phyloP scores from a whole-genome alignment of 2,113 vertebrate species.

The Candoia aspera region DNA sequence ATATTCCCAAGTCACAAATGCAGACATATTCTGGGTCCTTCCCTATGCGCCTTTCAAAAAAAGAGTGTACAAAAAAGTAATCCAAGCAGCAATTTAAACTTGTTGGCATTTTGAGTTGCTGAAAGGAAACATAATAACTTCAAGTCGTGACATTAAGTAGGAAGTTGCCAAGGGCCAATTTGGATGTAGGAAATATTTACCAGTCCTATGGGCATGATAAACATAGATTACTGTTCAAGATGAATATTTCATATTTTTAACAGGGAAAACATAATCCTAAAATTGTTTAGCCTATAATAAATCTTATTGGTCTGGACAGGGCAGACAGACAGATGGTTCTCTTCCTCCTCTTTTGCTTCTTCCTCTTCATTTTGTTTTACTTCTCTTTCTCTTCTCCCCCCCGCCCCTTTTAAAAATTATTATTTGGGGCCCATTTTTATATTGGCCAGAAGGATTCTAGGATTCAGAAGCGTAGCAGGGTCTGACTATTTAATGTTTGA shows the following conservation, averaged over 20 bases:
- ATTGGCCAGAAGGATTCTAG: neutral
- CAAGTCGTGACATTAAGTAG: constrained; percentile 14
- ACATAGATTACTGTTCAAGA: neutral
- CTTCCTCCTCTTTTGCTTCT: neutral
- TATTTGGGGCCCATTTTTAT: neutral
- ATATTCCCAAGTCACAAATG: neutral
- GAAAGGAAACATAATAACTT: neutral
- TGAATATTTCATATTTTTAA: constrained; percentile 15
- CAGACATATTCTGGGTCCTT: neutral
- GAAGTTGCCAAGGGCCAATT: neutral
- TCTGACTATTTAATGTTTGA: neutral
- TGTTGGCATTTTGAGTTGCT: neutral
- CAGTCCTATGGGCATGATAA: constrained; percentile 14
- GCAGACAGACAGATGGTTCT: neutral
- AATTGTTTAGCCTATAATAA: neutral
- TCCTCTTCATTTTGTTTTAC: neutral
- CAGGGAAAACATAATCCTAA: neutral
- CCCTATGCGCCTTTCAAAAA: neutral
- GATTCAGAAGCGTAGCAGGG: neutral
- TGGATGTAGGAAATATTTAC: constrained; percentile 21
- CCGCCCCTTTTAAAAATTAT: no score
- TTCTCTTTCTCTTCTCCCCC: neutral
- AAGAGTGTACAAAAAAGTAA: neutral
- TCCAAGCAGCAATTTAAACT: neutral
- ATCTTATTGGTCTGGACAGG: neutral